Evolutionary conservation across 2,113 vertebrate genomes (phyloP).

Genomic region (Pungitius pungitius): DNA sequence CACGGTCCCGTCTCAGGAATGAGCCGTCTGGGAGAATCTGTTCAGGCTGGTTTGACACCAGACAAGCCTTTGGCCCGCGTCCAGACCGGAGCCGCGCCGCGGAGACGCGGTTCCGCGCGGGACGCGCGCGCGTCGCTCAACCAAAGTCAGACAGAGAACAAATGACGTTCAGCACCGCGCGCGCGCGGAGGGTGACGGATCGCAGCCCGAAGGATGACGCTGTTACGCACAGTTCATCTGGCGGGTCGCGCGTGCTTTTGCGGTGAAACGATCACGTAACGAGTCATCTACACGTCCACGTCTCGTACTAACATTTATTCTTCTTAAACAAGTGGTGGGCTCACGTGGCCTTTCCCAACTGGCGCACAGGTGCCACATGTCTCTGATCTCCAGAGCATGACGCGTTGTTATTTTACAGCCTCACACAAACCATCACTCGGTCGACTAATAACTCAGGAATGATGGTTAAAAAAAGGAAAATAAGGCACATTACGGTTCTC

Average conservation of each 20-base stretch:
- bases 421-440: constrained; percentile 35
- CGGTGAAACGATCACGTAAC: neutral
- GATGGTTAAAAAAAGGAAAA: constrained; percentile 14
- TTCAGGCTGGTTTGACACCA: constrained; percentile 81
- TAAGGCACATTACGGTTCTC: constrained; percentile 26
- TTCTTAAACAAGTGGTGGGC: neutral
- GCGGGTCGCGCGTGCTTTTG: neutral
- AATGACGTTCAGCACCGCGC: neutral
- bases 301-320: no score
- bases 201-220: neutral
- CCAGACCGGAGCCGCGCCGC: constrained; percentile 59
- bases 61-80: constrained; percentile 71
- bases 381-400: constrained; percentile 47
- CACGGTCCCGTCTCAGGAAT: constrained; percentile 75
- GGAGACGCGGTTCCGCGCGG: constrained; percentile 53
- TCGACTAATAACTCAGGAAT: constrained; percentile 42
- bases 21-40: constrained; percentile 80
- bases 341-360: neutral
- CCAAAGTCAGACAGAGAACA: neutral
- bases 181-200: neutral
- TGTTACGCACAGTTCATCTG: neutral
- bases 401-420: constrained; percentile 43
- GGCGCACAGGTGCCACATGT: constrained; percentile 45
- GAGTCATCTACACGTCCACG: neutral
- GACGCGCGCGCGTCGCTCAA: constrained; percentile 33